These are phyloP conservation scores for Anniella stebbinsi DNA, from an alignment of 2,797 vertebrate genomes.

Conservation along the genomic window DNA sequence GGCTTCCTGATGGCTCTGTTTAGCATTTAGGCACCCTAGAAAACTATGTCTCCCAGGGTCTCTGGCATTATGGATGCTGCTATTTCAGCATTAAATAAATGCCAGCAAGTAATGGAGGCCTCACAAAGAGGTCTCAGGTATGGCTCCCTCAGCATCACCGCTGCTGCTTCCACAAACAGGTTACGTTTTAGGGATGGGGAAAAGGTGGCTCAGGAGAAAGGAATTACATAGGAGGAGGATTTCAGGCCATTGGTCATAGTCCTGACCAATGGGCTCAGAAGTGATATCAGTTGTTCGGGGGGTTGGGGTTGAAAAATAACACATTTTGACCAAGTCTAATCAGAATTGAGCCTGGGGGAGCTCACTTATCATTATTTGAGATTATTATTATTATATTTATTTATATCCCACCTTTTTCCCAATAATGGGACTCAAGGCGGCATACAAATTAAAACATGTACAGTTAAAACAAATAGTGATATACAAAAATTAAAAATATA, in stretches of 20 bases:
- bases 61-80: not conserved
- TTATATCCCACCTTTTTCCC: too few species aligned
- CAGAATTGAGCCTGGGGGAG: too few species aligned
- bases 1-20: not conserved
- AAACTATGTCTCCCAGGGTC: not conserved
- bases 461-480: too few species aligned
- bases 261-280: not conserved
- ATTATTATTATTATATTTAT: too few species aligned
- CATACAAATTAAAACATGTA: too few species aligned
- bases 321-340: too few species aligned
- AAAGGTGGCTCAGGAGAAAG: not conserved
- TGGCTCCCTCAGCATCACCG: not conserved
- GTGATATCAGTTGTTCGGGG: not conserved
- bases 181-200: not conserved
- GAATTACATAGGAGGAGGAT: not conserved
- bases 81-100: not conserved
- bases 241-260: not conserved
- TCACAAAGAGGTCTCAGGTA: not conserved
- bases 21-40: not conserved
- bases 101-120: not conserved
- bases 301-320: too few species aligned
- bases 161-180: not conserved
- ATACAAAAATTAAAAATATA: too few species aligned
- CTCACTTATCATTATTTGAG: too few species aligned
- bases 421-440: too few species aligned